Percentiles rank a stretch among this genome's conserved stretches.
These are phyloP conservation scores for Hydropsyche betteni DNA, from an alignment of 2,888 invertebrate species.

Conservation along the genomic window DNA sequence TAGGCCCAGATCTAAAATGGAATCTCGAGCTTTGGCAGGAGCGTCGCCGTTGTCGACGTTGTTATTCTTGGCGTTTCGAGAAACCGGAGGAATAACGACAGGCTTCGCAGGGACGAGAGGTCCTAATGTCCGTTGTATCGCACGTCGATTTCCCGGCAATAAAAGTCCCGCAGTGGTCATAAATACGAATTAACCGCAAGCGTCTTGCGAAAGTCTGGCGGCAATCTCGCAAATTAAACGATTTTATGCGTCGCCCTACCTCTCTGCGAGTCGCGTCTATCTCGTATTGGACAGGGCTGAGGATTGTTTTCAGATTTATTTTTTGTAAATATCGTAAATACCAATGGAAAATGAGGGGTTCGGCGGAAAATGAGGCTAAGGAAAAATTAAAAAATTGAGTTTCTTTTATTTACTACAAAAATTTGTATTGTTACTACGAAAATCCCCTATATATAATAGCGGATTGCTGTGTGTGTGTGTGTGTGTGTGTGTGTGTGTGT, in stretches of 20 bases:
- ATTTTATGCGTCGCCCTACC: neutral
- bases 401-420: no score
- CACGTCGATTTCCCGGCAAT: constrained; percentile 38
- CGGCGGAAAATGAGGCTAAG: no score
- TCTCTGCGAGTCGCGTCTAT: no score
- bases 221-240: constrained; percentile 32
- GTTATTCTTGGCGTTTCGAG: constrained; percentile 43
- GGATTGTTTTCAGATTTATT: no score
- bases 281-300: no score
- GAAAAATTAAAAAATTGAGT: no score
- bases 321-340: no score
- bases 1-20: constrained; percentile 51
- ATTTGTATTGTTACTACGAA: no score
- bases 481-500: no score
- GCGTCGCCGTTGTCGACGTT: constrained; percentile 21
- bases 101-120: constrained; percentile 37
- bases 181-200: constrained; percentile 38
- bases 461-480: no score
- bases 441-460: no score
- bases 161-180: constrained; percentile 24
- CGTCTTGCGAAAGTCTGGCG: constrained; percentile 8
- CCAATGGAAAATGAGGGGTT: no score
- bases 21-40: constrained; percentile 44
- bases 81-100: neutral
- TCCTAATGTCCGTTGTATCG: constrained; percentile 39